Base-by-base conservation (phyloP, 1,140 invertebrate species). In the Trypoxylus dichotomus region DNA sequence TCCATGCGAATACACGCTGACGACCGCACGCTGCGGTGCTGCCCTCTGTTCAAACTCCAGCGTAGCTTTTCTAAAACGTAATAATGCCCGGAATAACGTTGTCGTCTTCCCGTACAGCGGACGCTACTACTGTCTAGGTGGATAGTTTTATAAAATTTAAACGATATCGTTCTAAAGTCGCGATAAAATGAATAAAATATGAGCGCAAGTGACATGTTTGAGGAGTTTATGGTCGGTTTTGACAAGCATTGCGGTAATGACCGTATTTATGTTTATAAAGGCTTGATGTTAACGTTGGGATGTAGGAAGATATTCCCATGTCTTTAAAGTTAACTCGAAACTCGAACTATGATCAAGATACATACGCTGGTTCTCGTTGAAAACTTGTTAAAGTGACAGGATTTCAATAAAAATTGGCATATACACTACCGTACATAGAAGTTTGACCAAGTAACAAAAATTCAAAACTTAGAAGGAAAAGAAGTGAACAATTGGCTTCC, bases 161-260 rank as follows among this genome's bases (percentile, higher is more conserved):
- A 63, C 19, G 60, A 63, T 63, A 27, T 27, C 60, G 19, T 63
- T 63, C 24, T 37, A 37, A 24, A 63, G 25, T 11, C 3, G 60
- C 19, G 60, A 63, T 63, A 63, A 47, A 63, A 63, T 63, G 60
- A 63, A 63, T 63, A 63, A 63, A 63, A 63, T 63, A 63, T 63
- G 60, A 63, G 21, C 60, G 60, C 10, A 6, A 27, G 19, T 27
- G 25, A 11, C n/a, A 27, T 19, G 60, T 25, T 63, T 25, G 60
- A 63, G 13, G 47, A 8, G 47, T 58, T 58, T 19, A 21, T n/a
- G 13, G 47, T 58, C 7, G 21, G 15, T 19, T 58, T 13, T 19
- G 47, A 58, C 47, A 27, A 27, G 25, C 60, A 19, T 19, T 11
- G 19, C 25, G 10, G 25, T 63, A 63, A 63, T 63, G 10, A 24